phyloP scores from a whole-genome alignment of 92 coral and sea anemone species.

The Epizoanthus scotinus region DNA sequence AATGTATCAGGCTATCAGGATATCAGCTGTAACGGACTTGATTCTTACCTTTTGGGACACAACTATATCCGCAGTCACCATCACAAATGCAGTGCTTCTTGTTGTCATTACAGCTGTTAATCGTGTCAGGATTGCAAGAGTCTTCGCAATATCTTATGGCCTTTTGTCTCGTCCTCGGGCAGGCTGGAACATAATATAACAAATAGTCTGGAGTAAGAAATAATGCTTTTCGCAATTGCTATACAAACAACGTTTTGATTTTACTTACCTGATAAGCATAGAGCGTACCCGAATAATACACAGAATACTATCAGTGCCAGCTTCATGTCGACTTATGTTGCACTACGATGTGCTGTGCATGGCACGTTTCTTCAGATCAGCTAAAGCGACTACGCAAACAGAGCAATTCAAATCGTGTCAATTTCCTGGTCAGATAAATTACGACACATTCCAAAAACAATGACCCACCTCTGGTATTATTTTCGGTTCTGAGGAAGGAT shows the following conservation, averaged over 20 bases:
- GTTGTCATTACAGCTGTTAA: not conserved
- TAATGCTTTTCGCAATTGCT: not conserved
- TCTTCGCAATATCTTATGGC: constrained; percentile 19
- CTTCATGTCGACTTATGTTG: not conserved
- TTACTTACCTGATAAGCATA: constrained; percentile 7
- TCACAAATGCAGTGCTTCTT: constrained; percentile 71
- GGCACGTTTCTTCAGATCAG: no score
- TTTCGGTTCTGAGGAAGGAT: not conserved
- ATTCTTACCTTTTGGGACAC: constrained; percentile 63
- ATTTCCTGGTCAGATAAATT: not conserved
- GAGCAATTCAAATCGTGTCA: not conserved
- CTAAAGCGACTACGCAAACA: not conserved
- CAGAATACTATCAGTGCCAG: not conserved
- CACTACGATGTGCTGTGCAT: not conserved
- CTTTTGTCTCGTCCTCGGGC: constrained; percentile 22
- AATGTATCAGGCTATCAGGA: no score
- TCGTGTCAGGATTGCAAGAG: not conserved
- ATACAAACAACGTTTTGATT: not conserved
- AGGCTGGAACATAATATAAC: not conserved
- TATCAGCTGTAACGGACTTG: no score
- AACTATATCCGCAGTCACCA: constrained; percentile 86
- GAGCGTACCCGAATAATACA: not conserved
- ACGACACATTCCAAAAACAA: not conserved
- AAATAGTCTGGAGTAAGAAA: not conserved
- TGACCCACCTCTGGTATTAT: not conserved